Conservation (phyloP, 2,888 invertebrate species). For the Dynastes grantii region DNA sequence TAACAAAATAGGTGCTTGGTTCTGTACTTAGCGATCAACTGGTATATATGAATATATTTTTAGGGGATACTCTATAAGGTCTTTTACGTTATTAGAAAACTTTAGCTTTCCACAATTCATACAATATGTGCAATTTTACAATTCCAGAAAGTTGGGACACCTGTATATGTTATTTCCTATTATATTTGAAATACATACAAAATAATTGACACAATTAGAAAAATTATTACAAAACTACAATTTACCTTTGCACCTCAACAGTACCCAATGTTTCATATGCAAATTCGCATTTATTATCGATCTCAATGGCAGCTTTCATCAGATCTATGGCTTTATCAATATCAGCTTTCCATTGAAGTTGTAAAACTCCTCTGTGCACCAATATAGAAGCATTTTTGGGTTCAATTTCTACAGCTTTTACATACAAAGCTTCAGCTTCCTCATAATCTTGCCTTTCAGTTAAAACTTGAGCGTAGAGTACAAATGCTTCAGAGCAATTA, state of each 20-base stretch:
- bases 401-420: slow-evolving; percentile 86
- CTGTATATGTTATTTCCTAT: no score
- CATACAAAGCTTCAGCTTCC: slow-evolving; percentile 87
- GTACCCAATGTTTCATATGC: slow-evolving; percentile 96
- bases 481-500: slow-evolving; percentile 88
- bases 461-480: slow-evolving; percentile 92
- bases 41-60: no score
- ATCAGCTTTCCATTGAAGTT: slow-evolving; percentile 89
- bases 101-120: no score
- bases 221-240: slow-evolving; percentile 10
- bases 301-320: slow-evolving; percentile 86
- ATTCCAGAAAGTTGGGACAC: no score
- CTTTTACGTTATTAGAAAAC: no score
- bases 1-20: no score
- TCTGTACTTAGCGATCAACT: no score
- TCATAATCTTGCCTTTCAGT: slow-evolving; percentile 88
- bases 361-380: slow-evolving; percentile 89
- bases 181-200: background rate
- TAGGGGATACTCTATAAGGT: no score
- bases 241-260: slow-evolving; percentile 91
- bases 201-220: slow-evolving; percentile 43
- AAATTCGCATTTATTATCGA: slow-evolving; percentile 94
- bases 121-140: no score
- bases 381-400: slow-evolving; percentile 88
- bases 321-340: slow-evolving; percentile 84